Evolutionary conservation across 2,888 invertebrate genomes (phyloP).

Genomic region (Scaptodrosophila latifasciaeformis): DNA sequence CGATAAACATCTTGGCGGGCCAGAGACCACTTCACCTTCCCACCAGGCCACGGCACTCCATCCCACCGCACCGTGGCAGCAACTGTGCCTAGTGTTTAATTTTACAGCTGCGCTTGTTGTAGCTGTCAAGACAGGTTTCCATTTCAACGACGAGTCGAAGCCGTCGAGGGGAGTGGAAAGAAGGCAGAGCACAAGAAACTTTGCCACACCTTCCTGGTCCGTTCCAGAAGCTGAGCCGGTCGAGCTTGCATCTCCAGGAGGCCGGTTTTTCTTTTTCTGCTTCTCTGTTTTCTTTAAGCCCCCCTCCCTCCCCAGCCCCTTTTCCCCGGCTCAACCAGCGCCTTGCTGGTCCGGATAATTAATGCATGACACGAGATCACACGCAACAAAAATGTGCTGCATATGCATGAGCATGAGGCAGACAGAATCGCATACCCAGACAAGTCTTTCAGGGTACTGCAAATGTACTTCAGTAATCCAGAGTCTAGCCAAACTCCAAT

Average conservation of each 20-base stretch:
- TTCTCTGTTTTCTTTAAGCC: too few species aligned
- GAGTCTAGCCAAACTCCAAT: constrained; percentile 8
- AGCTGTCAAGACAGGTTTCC: constrained; percentile 38
- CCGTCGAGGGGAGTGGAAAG: too few species aligned
- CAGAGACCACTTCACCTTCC: not conserved
- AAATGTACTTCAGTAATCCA: too few species aligned
- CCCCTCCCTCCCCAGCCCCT: too few species aligned
- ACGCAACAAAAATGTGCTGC: constrained; percentile 1
- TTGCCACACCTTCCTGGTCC: constrained; percentile 1
- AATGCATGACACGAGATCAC: constrained; percentile 31
- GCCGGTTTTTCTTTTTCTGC: too few species aligned
- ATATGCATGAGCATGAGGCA: not conserved
- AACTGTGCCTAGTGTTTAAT: constrained; percentile 30
- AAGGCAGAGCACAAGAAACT: not conserved
- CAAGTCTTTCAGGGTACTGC: too few species aligned
- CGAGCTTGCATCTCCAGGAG: not conserved
- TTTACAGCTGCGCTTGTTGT: constrained; percentile 39
- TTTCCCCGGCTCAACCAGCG: not conserved
- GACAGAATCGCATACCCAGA: too few species aligned
- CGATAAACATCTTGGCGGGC: constrained; percentile 42
- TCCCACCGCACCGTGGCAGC: constrained; percentile 6
- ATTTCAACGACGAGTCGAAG: constrained; percentile 12
- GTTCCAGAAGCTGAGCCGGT: constrained; percentile 8
- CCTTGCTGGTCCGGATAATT: constrained; percentile 29
- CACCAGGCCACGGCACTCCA: not conserved